Base-by-base conservation (phyloP, 1,140 invertebrate species). In the Sarcophaga bullata region DNA sequence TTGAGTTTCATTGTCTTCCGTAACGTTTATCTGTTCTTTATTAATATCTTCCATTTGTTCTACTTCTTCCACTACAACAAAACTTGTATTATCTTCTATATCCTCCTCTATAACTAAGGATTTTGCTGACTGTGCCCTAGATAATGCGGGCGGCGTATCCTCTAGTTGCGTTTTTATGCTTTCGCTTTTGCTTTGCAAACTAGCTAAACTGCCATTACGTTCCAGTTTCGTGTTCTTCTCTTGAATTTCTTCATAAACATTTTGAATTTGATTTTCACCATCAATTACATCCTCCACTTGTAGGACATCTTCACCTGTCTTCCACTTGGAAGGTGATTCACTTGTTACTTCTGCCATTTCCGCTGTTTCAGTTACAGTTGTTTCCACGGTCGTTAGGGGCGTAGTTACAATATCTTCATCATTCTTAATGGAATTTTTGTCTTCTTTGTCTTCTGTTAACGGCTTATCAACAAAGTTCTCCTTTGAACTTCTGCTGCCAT, bases 81-180 rank as follows among this genome's bases (percentile, higher is more conserved):
- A 89, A 10, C 88, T 88, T 58, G 87, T 86, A 82, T 83, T 85
- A 52, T 83, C 85, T 46, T 89, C 88, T 15, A 89, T 87, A 13
- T 89, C 86, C 80, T 89, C 88, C 52, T 89, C 88, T 15, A 89
- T 89, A 15, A 85, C 84, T 48, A 89, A 19, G 0, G 88, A 89
- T 73, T 89, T 89, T 0, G 83, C 84, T 0, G 88, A 89, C 62
- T 89, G 88, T 0, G 88, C 85, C 0, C 88, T 84, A 9, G 88
- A 89, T 0, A 89, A 75, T 7, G 62, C 62, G 52, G 87, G 83
- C 15, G 88, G 88, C 0, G 88, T 86, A 52, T 88, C 88, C 49
- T 88, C 88, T 50, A 89, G 46, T 49, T 87, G 87, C 8, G 88
- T 89, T 80, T 86, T 86, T 13, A 89, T 89, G 82, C 88, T 89